Evolutionary conservation across 2,888 invertebrate genomes (phyloP).

Genomic region (Notodonta dromedarius): DNA sequence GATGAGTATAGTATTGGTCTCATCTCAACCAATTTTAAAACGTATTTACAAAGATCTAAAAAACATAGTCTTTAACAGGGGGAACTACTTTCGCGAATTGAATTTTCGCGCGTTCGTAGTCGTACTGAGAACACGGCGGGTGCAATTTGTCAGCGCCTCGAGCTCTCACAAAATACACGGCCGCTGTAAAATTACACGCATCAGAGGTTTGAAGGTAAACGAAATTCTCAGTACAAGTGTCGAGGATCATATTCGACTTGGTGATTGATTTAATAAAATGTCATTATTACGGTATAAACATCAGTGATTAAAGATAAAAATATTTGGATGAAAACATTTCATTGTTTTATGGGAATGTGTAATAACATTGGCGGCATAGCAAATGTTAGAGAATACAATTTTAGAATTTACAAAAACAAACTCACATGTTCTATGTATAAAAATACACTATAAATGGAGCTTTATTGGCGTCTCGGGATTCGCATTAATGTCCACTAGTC

Average conservation of each 20-base stretch:
- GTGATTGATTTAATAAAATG: neutral
- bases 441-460: neutral
- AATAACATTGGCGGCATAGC: too few species aligned
- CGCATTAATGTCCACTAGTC: neutral
- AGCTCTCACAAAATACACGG: slow-evolving; percentile 41
- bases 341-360: too few species aligned
- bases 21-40: neutral
- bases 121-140: slow-evolving; percentile 42
- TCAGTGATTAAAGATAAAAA: neutral
- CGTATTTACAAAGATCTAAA: slow-evolving; percentile 3
- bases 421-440: neutral
- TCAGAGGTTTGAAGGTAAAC: slow-evolving; percentile 24
- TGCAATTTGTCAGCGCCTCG: slow-evolving; percentile 55
- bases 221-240: slow-evolving; percentile 18
- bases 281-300: neutral
- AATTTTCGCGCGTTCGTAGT: slow-evolving; percentile 47
- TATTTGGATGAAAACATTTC: too few species aligned
- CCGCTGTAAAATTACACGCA: slow-evolving; percentile 43
- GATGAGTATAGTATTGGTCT: too few species aligned
- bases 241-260: slow-evolving; percentile 3
- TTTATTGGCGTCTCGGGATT: neutral
- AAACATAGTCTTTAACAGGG: slow-evolving; percentile 25
- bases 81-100: slow-evolving; percentile 53
- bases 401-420: neutral
- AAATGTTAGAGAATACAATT: neutral